A percentile compares a stretch with the other conserved stretches of the same genome.
These are phyloP conservation scores for Indri indri DNA, from an alignment of 2,113 vertebrate species.

Conservation along the genomic window DNA sequence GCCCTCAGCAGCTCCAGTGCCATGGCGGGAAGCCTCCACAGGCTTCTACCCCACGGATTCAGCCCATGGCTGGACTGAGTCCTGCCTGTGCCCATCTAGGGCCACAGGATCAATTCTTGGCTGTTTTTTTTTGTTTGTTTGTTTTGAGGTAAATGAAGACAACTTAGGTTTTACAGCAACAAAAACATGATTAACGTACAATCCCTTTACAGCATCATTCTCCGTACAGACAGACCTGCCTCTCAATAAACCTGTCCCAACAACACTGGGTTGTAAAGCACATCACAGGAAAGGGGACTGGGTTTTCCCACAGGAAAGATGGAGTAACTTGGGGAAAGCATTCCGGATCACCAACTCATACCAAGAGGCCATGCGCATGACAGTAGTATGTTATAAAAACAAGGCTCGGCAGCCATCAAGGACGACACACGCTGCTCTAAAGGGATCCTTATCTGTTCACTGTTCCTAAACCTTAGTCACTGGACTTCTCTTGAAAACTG, in stretches of 20 bases:
- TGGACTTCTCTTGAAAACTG: not conserved
- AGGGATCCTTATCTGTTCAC: not conserved
- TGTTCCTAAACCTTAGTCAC: not conserved
- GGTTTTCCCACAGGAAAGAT: not conserved
- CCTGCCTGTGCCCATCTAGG: not conserved
- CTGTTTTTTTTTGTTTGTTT: not conserved
- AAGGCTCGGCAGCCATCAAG: not conserved
- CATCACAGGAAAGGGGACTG: not conserved
- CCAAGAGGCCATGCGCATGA: not conserved
- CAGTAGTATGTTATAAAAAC: not conserved
- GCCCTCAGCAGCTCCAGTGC: not conserved
- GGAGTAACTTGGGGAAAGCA: not conserved
- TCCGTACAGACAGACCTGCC: not conserved
- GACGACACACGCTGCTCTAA: not conserved
- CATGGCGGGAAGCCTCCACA: not conserved
- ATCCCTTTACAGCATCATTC: not conserved
- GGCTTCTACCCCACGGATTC: not conserved
- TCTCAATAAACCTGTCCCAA: not conserved
- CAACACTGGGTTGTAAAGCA: not conserved
- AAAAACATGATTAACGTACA: not conserved
- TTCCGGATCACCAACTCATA: not conserved
- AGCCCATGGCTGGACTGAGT: not conserved
- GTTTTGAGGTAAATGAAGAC: not conserved
- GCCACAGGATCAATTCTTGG: not conserved
- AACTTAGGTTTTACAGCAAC: not conserved